Evolutionary conservation across 2,797 vertebrate genomes (phyloP).

Genomic region (Sebastes matsubarae): DNA sequence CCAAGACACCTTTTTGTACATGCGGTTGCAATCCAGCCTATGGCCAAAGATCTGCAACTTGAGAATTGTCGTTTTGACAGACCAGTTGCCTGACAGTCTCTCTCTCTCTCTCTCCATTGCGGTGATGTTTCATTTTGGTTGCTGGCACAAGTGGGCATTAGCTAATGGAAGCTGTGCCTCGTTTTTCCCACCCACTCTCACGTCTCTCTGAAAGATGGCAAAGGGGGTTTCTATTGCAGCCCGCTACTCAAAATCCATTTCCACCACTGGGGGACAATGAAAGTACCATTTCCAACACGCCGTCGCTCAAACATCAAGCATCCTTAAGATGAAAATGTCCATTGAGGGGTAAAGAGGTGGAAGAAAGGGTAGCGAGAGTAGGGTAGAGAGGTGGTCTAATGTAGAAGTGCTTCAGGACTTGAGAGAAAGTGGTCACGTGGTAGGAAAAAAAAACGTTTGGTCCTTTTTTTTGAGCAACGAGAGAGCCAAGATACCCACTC

Average conservation of each 20-base stretch:
- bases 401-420: constrained; percentile 82
- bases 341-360: constrained; percentile 75
- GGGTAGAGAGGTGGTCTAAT: constrained; percentile 81
- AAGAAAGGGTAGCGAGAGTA: constrained; percentile 71
- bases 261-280: constrained; percentile 72
- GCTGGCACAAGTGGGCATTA: constrained; percentile 83
- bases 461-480: constrained; percentile 79
- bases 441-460: constrained; percentile 87
- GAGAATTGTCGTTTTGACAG: constrained; percentile 45
- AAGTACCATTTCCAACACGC: constrained; percentile 73
- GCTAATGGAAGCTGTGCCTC: constrained; percentile 82
- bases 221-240: constrained; percentile 71
- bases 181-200: constrained; percentile 66
- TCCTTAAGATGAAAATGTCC: constrained; percentile 87
- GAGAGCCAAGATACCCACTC: constrained; percentile 78
- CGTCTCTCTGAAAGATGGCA: constrained; percentile 63
- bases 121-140: constrained; percentile 72
- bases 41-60: constrained; percentile 64
- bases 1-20: constrained; percentile 64
- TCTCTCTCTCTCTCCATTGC: constrained; percentile 27
- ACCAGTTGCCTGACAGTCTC: constrained; percentile 22
- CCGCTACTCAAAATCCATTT: constrained; percentile 84
- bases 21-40: background rate
- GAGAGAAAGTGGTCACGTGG: constrained; percentile 83
- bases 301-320: constrained; percentile 86